A percentile compares a stretch with the other conserved stretches of the same genome.
phyloP scores from a whole-genome alignment of 2,888 invertebrate species.

The Smittia aterrima region DNA sequence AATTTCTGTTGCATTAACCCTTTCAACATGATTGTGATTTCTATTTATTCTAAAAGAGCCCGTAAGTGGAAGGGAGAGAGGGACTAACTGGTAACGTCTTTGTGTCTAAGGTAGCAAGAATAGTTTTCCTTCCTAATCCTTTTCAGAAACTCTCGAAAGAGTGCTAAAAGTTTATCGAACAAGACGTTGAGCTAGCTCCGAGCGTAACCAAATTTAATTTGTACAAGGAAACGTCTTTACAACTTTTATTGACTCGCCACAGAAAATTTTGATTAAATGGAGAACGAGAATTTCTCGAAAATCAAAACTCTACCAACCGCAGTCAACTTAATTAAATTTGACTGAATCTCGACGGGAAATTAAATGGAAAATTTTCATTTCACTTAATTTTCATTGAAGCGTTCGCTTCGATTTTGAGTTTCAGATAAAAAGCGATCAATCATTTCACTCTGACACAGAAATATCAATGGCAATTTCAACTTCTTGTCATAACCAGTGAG shows the following conservation, averaged over 20 bases:
- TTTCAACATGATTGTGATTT: neutral
- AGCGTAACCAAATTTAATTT: conserved; percentile 2
- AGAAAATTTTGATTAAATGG: conserved; percentile 8
- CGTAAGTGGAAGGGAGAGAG: neutral
- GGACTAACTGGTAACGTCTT: neutral
- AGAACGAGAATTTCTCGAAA: neutral
- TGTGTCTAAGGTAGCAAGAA: neutral
- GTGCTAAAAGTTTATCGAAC: neutral
- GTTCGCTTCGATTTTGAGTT: neutral
- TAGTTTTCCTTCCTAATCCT: neutral
- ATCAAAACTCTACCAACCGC: neutral
- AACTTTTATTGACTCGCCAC: conserved; percentile 7
- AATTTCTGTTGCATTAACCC: conserved; percentile 5
- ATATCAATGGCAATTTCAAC: neutral
- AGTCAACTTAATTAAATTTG: conserved; percentile 7
- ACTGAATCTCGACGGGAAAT: neutral
- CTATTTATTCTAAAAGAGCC: neutral
- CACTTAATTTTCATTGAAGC: neutral
- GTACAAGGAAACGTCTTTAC: neutral
- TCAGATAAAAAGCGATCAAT: neutral
- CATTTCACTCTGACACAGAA: neutral
- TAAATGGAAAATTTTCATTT: conserved; percentile 20
- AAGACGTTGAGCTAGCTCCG: neutral
- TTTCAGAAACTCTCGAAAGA: neutral
- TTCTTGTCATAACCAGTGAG: conserved; percentile 5